Evolutionary conservation across 2,113 vertebrate genomes (phyloP).

Genomic region (Poeciliopsis turrubarensis): DNA sequence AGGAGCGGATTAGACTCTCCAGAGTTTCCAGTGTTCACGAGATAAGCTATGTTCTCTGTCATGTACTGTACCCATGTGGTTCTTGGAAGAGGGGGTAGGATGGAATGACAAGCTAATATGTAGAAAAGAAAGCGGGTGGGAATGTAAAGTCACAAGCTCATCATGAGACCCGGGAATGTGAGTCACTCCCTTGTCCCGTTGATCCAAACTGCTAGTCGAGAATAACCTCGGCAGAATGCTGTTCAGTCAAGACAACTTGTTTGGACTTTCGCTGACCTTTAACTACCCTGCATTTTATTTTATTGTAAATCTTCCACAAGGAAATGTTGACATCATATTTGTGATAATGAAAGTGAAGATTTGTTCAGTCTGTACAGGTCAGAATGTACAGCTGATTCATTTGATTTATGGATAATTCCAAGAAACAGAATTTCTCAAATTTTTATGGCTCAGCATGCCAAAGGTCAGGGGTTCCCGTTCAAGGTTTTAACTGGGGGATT

Average conservation of each 20-base stretch:
- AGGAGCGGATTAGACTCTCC: conserved; percentile 2
- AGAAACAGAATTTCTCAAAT: conserved; percentile 2
- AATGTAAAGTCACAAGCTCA: conserved; percentile 52
- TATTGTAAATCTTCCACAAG: not conserved
- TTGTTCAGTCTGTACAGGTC: not conserved
- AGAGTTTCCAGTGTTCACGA: conserved; percentile 5
- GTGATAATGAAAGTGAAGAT: not conserved
- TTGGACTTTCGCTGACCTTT: not conserved
- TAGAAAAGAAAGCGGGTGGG: not conserved
- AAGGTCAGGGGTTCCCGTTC: conserved; percentile 18
- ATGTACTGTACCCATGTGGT: not conserved
- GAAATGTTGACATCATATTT: not conserved
- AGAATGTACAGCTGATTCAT: conserved; percentile 6
- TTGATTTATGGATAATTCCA: conserved; percentile 17
- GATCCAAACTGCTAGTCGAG: not conserved
- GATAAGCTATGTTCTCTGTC: conserved; percentile 1
- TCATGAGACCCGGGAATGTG: conserved; percentile 20
- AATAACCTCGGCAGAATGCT: not conserved
- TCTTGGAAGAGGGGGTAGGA: not conserved
- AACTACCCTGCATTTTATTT: not conserved
- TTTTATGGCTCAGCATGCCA: not conserved
- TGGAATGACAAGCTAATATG: not conserved
- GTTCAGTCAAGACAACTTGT: not conserved
- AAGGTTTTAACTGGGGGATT: conserved; percentile 19
- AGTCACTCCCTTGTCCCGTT: conserved; percentile 17